A percentile compares a stretch with the other conserved stretches of the same genome.
phyloP scores from a whole-genome alignment of 2,888 invertebrate species.

The Tiliacea citrago region DNA sequence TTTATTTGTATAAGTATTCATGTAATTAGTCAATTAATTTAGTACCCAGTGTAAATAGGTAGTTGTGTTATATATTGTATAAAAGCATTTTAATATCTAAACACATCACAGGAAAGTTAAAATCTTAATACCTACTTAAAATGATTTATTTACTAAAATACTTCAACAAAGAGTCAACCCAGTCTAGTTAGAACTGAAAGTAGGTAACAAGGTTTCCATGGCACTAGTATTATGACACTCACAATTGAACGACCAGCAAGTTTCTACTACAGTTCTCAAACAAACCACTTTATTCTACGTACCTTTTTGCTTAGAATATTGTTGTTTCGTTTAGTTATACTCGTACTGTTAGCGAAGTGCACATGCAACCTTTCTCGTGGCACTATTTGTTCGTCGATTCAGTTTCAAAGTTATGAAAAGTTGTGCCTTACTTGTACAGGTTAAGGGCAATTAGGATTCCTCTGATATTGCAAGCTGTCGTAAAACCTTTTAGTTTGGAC shows the following conservation, averaged over 20 bases:
- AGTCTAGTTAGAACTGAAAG: background rate
- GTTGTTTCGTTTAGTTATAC: slow-evolving; percentile 34
- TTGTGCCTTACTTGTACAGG: background rate
- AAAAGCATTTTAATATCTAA: too few species aligned
- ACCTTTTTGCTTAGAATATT: slow-evolving; percentile 28
- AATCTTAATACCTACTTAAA: background rate
- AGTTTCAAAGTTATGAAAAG: slow-evolving; percentile 36
- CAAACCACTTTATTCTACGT: slow-evolving; percentile 41
- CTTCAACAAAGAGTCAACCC: background rate
- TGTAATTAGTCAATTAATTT: too few species aligned
- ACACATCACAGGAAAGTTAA: too few species aligned
- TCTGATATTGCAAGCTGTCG: background rate
- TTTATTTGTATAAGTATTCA: too few species aligned
- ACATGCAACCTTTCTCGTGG: slow-evolving; percentile 22
- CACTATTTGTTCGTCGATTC: background rate
- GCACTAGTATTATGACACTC: background rate
- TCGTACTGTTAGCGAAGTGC: slow-evolving; percentile 26
- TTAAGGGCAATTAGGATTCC: background rate
- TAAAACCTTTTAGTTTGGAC: background rate
- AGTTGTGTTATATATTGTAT: too few species aligned
- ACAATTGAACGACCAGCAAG: slow-evolving; percentile 4
- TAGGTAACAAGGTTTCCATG: slow-evolving; percentile 4
- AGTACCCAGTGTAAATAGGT: too few species aligned
- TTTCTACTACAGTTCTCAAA: slow-evolving; percentile 41
- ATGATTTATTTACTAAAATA: too few species aligned